Percentiles rank a stretch among this genome's conserved stretches.
Evolutionary conservation across 1,140 invertebrate species (phyloP).

Genomic region (Cyclina sinensis): DNA sequence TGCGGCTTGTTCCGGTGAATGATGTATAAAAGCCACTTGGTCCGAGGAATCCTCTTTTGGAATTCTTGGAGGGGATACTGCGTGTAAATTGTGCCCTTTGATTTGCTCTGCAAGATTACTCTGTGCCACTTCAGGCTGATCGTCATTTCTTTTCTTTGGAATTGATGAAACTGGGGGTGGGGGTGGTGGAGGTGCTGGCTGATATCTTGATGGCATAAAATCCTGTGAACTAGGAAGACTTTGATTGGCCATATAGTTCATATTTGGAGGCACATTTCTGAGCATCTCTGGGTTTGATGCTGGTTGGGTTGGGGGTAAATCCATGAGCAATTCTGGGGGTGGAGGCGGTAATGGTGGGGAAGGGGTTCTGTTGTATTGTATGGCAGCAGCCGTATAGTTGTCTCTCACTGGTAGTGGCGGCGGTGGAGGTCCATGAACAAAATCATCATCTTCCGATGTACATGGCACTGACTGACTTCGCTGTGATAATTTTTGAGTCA

Average conservation of each 20-base stretch:
- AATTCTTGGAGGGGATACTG: background rate
- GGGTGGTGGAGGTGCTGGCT: conserved; percentile 9
- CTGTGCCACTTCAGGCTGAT: background rate
- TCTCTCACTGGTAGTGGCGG: conserved; percentile 5
- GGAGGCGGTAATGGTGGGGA: conserved; percentile 63
- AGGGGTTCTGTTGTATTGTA: background rate
- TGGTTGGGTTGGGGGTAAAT: background rate
- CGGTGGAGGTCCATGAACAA: background rate
- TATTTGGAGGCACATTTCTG: conserved; percentile 31
- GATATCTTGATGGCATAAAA: background rate
- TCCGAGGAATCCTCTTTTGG: background rate
- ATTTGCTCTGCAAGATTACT: background rate
- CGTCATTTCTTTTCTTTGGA: conserved; percentile 40
- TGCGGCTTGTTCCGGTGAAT: conserved; percentile 18
- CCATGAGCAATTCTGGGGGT: conserved; percentile 54
- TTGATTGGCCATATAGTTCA: background rate
- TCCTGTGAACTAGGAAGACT: background rate
- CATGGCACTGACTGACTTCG: conserved; percentile 58
- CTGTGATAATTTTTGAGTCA: conserved; percentile 27
- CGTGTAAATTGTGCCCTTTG: background rate
- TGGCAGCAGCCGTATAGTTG: conserved; percentile 10
- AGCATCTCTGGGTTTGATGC: background rate
- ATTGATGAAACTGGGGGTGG: conserved; percentile 56
- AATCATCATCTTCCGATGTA: background rate
- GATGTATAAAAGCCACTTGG: conserved; percentile 16